Evolutionary conservation across 2,888 invertebrate genomes (phyloP), one percentile per base, ranked within the genome.

Genomic region (Lasioglossum morio): DNA sequence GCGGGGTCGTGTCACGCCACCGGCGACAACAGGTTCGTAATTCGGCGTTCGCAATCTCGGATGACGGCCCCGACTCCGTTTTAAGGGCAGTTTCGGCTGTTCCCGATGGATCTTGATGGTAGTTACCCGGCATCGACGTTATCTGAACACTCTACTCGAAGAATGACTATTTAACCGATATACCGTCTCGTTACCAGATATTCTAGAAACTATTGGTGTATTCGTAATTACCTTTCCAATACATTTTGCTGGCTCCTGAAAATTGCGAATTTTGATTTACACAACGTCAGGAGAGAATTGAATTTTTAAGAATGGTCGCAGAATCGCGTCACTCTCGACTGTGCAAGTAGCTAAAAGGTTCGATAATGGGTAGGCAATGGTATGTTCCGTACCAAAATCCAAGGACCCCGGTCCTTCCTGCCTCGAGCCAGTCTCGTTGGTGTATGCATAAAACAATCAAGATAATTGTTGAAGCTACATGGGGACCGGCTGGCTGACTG

Each of bases 371-470:
- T 43, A 27, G 57, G 27, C 43, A 34, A 37, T 27, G 63, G 70
- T 40, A 77, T 37, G 82, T 77, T 78, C 83, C 80, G 48, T 53
- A 60, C 66, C 57, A 53, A 72, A 60, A 76, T 81, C 70, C 63
- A 76, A 84, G 74, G 57, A 48, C 8, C 57, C 14, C 34, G 57
- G 16, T 43, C 37, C 27, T 48, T 77, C 79, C 72, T 27, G 53
- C 53, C 76, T 74, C 74, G 84, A 30, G 30, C 43, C 69, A 5
- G 72, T 73, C 75, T 82, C 88, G 89, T 90, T 91, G 93, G 91
- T 94, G 91, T 94, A 94, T 95, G 94, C 95, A 95, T 94, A 95
- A 95, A 95, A 95, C 95, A 95, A 95, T 95, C 95, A 94, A 95
- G 95, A 95, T 95, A 95, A 95, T 95, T 95, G 95, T 95, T 92